These are phyloP conservation scores for Sarcophilus harrisii DNA, from an alignment of 2,797 vertebrate species.

Conservation along the genomic window DNA sequence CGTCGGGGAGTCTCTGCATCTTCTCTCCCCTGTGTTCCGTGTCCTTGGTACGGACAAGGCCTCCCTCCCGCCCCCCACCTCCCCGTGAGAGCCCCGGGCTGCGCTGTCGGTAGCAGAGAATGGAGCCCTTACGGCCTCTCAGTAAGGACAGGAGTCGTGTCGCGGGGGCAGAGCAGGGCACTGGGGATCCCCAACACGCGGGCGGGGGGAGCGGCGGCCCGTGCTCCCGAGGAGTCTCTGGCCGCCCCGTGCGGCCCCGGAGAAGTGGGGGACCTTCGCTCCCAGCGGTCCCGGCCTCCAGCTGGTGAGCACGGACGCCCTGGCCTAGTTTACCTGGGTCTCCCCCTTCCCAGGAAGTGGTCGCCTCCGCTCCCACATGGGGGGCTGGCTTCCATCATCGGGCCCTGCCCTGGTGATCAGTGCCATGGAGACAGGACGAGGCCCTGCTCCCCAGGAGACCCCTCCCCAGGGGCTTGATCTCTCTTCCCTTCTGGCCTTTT, in stretches of 20 bases:
- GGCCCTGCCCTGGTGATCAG: not conserved
- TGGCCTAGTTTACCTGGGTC: too few relatives aligned
- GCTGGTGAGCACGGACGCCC: too few relatives aligned
- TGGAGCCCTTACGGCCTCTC: not conserved
- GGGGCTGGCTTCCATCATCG: not conserved
- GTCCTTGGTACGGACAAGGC: not conserved
- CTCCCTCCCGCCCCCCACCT: not conserved
- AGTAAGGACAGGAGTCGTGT: not conserved
- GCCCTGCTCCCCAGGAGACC: not conserved
- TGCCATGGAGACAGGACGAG: not conserved
- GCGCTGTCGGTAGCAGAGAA: not conserved
- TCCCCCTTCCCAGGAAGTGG: too few relatives aligned
- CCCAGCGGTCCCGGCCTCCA: too few relatives aligned
- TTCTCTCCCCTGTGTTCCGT: not conserved
- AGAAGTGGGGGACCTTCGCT: too few relatives aligned
- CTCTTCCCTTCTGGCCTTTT: not conserved
- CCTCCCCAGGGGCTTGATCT: not conserved
- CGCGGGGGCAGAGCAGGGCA: not conserved
- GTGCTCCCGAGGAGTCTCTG: not conserved
- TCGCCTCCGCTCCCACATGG: not conserved
- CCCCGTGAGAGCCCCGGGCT: not conserved
- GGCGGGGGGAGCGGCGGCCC: constrained; percentile 25
- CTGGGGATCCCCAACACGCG: constrained; percentile 40
- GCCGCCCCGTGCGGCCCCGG: too few relatives aligned
- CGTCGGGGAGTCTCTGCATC: not conserved